Conservation (phyloP, 2,113 vertebrate species). For the Lanius ludovicianus region DNA sequence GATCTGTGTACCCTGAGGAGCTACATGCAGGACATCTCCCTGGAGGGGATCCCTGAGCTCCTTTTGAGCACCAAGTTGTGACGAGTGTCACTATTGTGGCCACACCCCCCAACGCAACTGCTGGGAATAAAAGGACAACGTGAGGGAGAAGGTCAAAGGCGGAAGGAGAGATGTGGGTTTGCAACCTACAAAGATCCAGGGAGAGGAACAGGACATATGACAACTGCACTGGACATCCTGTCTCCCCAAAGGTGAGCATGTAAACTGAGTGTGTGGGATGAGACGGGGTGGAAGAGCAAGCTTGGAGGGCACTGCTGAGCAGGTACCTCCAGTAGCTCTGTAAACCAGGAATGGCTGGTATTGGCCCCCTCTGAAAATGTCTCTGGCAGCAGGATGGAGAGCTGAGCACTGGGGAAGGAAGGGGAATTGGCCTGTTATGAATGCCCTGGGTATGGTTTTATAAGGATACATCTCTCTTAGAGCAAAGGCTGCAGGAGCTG, state of each 20-base stretch:
- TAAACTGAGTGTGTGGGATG: neutral
- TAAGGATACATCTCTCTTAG: neutral
- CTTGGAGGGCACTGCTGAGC: neutral
- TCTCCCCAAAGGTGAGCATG: neutral
- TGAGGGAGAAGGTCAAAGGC: neutral
- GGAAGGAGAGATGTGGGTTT: neutral
- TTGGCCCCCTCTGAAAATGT: neutral
- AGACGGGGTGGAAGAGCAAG: neutral
- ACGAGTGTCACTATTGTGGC: neutral
- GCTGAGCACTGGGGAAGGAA: neutral
- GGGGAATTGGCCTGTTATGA: neutral
- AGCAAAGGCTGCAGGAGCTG: neutral
- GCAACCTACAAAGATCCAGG: neutral
- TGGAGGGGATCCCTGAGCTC: neutral
- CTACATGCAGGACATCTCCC: neutral
- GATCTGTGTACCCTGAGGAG: neutral
- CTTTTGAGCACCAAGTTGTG: neutral
- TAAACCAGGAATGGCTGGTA: neutral
- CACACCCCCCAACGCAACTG: neutral
- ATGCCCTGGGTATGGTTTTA: neutral
- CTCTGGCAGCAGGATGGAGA: neutral
- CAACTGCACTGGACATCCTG: neutral
- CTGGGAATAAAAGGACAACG: neutral
- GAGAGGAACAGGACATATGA: fast-evolving
- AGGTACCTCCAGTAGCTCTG: neutral